These are phyloP conservation scores for Ametastegia equiseti DNA, from an alignment of 2,888 invertebrate genomes.

Conservation along the genomic window DNA sequence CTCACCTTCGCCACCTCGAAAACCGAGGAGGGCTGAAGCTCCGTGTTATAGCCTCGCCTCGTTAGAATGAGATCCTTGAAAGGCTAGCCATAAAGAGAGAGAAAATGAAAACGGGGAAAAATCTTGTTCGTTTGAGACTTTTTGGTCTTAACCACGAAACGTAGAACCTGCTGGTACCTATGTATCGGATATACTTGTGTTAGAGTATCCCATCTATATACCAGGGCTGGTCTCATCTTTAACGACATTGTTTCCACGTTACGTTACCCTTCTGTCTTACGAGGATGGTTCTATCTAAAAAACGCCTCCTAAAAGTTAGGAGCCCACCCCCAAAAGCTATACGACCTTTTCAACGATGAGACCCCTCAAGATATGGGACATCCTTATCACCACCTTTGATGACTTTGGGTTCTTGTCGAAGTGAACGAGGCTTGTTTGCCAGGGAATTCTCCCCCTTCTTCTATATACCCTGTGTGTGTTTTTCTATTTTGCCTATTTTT, in stretches of 20 bases:
- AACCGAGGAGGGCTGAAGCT: no score
- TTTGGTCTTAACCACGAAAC: not conserved
- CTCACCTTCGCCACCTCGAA: not conserved
- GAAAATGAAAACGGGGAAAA: not conserved
- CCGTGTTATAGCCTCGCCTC: not conserved
- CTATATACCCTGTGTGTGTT: not conserved
- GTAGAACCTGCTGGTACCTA: not conserved
- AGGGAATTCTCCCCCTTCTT: slow-evolving; percentile 25
- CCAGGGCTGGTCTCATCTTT: slow-evolving; percentile 48
- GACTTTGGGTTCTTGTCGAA: slow-evolving; percentile 36
- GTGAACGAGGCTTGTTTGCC: slow-evolving; percentile 29
- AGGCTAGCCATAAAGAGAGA: not conserved
- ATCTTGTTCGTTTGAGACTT: not conserved
- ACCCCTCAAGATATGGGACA: slow-evolving; percentile 36
- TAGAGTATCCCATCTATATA: not conserved
- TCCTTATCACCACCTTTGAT: slow-evolving; percentile 41
- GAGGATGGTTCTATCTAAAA: slow-evolving; percentile 53
- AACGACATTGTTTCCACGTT: slow-evolving; percentile 53
- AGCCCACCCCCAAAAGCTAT: not conserved
- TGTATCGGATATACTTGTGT: not conserved
- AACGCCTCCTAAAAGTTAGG: slow-evolving; percentile 21
- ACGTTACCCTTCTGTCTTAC: slow-evolving; percentile 64
- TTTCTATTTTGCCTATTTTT: not conserved
- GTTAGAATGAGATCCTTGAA: slow-evolving; percentile 24
- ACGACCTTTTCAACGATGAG: slow-evolving; percentile 24